Evolutionary conservation across 2,797 vertebrate species (phyloP).

Genomic region (Sebastes diaconus): DNA sequence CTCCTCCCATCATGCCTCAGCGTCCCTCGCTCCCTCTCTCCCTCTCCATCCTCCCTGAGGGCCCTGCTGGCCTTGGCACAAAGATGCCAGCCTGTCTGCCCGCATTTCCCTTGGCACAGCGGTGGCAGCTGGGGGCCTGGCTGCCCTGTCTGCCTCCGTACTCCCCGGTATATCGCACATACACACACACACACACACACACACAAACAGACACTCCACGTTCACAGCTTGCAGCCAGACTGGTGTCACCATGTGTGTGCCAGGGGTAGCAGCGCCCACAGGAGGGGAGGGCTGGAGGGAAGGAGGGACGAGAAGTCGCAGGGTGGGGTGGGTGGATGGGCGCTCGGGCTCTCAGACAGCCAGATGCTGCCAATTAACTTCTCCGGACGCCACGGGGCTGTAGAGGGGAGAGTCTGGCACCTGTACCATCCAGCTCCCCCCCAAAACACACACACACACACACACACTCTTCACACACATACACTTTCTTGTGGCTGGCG

Average conservation of each 20-base stretch:
- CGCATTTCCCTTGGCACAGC: conserved; percentile 78
- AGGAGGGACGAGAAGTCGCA: conserved; percentile 28
- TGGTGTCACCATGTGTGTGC: conserved; percentile 68
- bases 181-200: conserved; percentile 18
- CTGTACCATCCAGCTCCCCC: conserved; percentile 54
- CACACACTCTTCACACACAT: conserved; percentile 16
- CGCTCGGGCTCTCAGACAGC: conserved; percentile 78
- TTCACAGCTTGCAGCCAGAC: conserved; percentile 72
- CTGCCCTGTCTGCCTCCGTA: conserved; percentile 70
- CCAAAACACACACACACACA: background rate
- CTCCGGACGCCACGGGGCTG: conserved; percentile 72
- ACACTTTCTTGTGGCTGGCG: conserved; percentile 26
- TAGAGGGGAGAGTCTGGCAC: conserved; percentile 71
- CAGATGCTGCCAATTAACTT: conserved; percentile 90
- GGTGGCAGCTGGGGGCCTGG: conserved; percentile 80
- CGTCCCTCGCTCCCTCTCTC: conserved; percentile 13
- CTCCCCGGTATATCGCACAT: conserved; percentile 56
- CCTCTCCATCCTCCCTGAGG: conserved; percentile 64
- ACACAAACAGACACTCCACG: conserved; percentile 33
- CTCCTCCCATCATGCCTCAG: conserved; percentile 20
- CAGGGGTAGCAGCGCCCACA: conserved; percentile 61
- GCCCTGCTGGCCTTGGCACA: conserved; percentile 74
- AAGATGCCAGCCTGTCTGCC: conserved; percentile 82
- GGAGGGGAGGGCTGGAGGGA: conserved; percentile 32
- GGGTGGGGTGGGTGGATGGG: conserved; percentile 53